Base-by-base conservation (phyloP, 1,140 invertebrate species). In the Phenacoccus solenopsis region DNA sequence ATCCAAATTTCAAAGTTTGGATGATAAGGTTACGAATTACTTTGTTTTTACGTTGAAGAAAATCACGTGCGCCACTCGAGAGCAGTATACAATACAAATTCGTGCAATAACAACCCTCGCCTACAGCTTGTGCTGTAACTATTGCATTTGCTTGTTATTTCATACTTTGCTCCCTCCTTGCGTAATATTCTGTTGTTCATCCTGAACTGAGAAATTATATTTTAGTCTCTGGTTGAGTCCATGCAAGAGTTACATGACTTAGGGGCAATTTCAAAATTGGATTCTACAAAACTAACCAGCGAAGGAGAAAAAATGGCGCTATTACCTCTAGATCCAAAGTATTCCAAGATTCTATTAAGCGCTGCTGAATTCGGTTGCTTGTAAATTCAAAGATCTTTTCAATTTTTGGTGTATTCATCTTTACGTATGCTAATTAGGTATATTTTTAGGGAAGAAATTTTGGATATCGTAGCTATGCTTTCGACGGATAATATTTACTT, bases 241-340 rank as follows among this genome's bases (percentile, higher is more conserved):
- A 80, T 92, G 56, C 79, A 83, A 4, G 83, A 90, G 71, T 79
- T 94, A 5, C 84, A 87, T 75, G 83, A 88, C 73, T 81, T 96
- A 68, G 91, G 88, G 73, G 90, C 88, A 16, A 82, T 92, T 24
- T 84, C 86, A 75, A 81, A 83, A 78, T 72, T 76, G n/a, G 75
- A 79, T 38, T 73, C 80, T 73, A 81, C 83, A 22, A 83, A 86
- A 77, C 81, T 98, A 69, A 98, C 94, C 0, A 78, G 83, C 0
- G 72, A 90, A 13, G 96, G 96, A 1, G 86, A 86, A 72, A 87
- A 89, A 76, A 94, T 98, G 91, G 85, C 90, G 0, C 82, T 85
- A 21, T 98, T 97, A 79, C 96, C 96, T 0, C 80, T 98, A 56
- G 94, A 98, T 78, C 96, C 96, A 0, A 85, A 88, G 70, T 91